These are phyloP conservation scores for Schizopygopsis malacanthus DNA, from an alignment of 2,797 vertebrate genomes.

Conservation along the genomic window DNA sequence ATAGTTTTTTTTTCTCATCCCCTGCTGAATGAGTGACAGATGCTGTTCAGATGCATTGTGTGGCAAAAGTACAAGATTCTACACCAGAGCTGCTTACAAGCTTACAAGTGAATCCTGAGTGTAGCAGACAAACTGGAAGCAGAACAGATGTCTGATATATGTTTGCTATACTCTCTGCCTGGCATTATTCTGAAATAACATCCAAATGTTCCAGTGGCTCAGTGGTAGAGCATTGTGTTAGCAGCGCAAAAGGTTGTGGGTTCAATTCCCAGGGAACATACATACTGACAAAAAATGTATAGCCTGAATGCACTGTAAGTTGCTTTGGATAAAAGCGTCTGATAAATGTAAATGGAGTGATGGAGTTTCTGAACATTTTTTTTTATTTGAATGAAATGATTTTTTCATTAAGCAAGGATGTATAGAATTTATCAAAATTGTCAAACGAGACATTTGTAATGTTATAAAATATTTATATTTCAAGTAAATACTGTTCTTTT, in stretches of 20 bases:
- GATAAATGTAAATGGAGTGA: not conserved
- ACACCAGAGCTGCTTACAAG: constrained; percentile 19
- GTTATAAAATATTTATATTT: not conserved
- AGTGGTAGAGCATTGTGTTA: too few relatives aligned
- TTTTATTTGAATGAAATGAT: not conserved
- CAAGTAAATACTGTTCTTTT: not conserved
- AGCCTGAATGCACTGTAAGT: too few relatives aligned
- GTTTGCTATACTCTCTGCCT: not conserved
- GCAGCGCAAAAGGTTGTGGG: too few relatives aligned
- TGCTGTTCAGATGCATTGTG: constrained; percentile 6
- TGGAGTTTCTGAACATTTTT: not conserved
- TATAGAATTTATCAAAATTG: not conserved
- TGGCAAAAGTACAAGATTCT: constrained; percentile 22
- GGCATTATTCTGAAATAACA: not conserved
- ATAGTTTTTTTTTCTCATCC: not conserved
- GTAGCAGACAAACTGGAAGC: not conserved
- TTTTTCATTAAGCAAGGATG: not conserved
- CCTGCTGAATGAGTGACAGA: constrained; percentile 35
- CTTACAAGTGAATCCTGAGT: constrained; percentile 6
- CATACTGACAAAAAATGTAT: too few relatives aligned
- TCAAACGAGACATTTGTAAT: not conserved
- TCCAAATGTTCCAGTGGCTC: not conserved
- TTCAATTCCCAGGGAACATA: too few relatives aligned
- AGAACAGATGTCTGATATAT: not conserved
- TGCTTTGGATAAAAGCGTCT: too few relatives aligned